Conservation (phyloP, 1,140 invertebrate species). For the Drosophila busckii region DNA sequence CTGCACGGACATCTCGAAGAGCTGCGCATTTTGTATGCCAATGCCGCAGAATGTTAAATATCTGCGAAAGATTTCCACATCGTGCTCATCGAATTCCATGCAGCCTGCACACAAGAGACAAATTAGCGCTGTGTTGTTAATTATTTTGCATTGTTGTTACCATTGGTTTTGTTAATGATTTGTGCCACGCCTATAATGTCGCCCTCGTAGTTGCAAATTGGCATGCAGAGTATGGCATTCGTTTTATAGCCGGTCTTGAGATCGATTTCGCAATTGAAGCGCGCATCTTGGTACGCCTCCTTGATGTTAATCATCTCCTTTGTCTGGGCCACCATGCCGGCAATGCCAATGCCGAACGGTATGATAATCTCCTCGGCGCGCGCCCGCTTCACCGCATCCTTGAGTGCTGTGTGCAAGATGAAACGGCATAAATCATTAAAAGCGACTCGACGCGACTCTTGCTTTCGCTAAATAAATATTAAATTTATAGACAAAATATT, state of each 20-base stretch:
- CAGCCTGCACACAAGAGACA: conserved; percentile 78
- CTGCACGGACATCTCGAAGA: conserved; percentile 95
- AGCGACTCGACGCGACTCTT: conserved; percentile 17
- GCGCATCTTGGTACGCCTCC: conserved; percentile 90
- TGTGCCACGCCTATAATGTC: conserved; percentile 98
- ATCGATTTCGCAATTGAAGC: conserved; percentile 95
- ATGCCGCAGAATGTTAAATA: conserved; percentile 98
- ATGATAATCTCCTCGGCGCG: conserved; percentile 90
- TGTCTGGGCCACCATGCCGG: conserved; percentile 91
- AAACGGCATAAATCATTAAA: conserved; percentile 46
- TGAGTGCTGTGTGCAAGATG: conserved; percentile 81
- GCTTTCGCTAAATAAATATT: conserved; percentile 44
- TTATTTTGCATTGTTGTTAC: conserved; percentile 47
- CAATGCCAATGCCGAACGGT: conserved; percentile 94
- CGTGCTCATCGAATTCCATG: conserved; percentile 91
- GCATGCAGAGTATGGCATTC: conserved; percentile 93
- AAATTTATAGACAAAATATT: conserved; percentile 69
- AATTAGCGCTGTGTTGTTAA: neutral
- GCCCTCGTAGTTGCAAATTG: conserved; percentile 96
- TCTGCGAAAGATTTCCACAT: conserved; percentile 91
- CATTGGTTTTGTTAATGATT: conserved; percentile 97
- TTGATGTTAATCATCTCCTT: conserved; percentile 94
- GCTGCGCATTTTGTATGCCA: conserved; percentile 97
- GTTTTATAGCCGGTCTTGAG: conserved; percentile 95
- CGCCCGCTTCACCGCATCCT: conserved; percentile 86